Percentiles rank a stretch among this genome's conserved stretches.
Evolutionary conservation across 2,797 vertebrate species (phyloP).

Genomic region (Darevskia mixta): DNA sequence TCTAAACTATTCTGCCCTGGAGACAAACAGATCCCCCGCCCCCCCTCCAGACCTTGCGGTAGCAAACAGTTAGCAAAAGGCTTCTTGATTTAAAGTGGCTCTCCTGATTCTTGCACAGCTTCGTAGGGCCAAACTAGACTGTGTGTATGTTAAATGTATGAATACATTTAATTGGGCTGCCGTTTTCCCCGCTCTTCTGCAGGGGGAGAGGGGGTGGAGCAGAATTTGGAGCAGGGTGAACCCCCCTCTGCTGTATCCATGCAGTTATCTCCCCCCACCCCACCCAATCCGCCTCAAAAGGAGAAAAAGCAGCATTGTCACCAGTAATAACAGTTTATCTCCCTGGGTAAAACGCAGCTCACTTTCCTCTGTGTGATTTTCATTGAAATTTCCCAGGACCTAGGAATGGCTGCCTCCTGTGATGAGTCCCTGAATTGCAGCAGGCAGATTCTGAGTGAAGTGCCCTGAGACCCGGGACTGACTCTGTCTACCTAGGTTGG

Average conservation of each 20-base stretch:
- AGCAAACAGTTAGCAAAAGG: slow-evolving; percentile 44
- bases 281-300: too few relatives aligned
- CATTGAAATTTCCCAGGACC: too few relatives aligned
- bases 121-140: not conserved
- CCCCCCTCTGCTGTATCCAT: not conserved
- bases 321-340: not conserved
- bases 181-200: too few relatives aligned
- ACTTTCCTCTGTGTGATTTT: not conserved
- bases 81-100: slow-evolving; percentile 10
- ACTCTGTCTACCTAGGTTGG: not conserved
- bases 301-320: not conserved
- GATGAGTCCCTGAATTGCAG: not conserved
- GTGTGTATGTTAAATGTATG: too few relatives aligned
- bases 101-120: slow-evolving; percentile 11
- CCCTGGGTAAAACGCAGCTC: not conserved
- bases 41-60: slow-evolving; percentile 11
- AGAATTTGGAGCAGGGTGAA: not conserved
- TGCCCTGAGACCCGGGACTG: too few relatives aligned
- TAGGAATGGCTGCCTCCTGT: not conserved
- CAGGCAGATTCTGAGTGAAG: too few relatives aligned
- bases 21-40: slow-evolving; percentile 45
- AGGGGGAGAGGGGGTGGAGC: not conserved
- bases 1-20: slow-evolving; percentile 42
- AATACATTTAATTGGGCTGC: too few relatives aligned
- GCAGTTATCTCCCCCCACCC: too few relatives aligned